These are phyloP conservation scores for Priocnemis perturbator DNA, from an alignment of 2,888 invertebrate species.

Conservation along the genomic window DNA sequence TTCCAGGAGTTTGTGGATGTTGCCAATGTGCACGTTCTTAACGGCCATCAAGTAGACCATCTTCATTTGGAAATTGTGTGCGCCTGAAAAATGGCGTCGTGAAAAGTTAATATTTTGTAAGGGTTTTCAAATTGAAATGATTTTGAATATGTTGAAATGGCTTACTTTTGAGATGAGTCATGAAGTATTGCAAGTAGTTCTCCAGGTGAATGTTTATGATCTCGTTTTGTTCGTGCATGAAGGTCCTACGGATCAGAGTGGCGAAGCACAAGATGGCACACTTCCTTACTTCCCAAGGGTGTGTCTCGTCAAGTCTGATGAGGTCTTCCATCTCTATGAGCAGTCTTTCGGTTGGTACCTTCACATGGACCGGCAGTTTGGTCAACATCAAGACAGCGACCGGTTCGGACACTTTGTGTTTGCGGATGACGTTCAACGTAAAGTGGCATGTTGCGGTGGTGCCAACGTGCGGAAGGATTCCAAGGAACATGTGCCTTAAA, in stretches of 20 bases:
- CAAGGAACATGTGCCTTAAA: constrained; percentile 71
- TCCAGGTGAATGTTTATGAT: constrained; percentile 48
- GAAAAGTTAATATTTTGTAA: too few species aligned
- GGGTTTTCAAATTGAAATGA: too few species aligned
- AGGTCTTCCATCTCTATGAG: constrained; percentile 70
- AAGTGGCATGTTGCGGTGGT: constrained; percentile 73
- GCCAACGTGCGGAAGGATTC: constrained; percentile 76
- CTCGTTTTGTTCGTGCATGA: constrained; percentile 31
- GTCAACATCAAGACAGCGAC: constrained; percentile 69
- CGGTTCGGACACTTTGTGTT: constrained; percentile 63
- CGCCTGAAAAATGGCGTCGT: constrained; percentile 44
- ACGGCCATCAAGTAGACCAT: constrained; percentile 75
- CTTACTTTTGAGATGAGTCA: constrained; percentile 66
- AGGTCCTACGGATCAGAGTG: constrained; percentile 72
- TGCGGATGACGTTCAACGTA: constrained; percentile 70
- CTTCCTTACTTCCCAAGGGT: constrained; percentile 63
- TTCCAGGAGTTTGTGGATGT: constrained; percentile 70
- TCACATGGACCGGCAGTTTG: constrained; percentile 74
- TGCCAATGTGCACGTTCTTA: constrained; percentile 73
- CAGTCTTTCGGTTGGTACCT: constrained; percentile 71
- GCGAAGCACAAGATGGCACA: constrained; percentile 75
- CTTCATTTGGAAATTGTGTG: constrained; percentile 66
- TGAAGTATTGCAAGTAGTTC: constrained; percentile 65
- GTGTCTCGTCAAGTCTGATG: constrained; percentile 51
- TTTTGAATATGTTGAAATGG: not conserved